These are phyloP conservation scores for Formica exsecta DNA, from an alignment of 1,140 invertebrate genomes.

Conservation along the genomic window DNA sequence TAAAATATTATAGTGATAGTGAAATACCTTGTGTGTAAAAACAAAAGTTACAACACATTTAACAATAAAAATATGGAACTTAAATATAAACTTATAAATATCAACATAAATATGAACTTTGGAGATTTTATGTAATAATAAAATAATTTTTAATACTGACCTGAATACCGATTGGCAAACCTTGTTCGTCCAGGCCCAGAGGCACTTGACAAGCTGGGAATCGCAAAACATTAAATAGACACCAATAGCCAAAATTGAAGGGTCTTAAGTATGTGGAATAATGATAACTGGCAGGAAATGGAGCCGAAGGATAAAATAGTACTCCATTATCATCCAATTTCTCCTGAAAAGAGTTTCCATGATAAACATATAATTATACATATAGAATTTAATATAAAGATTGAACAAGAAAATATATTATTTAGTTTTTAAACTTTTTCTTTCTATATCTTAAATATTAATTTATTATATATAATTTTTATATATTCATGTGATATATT, in stretches of 20 bases:
- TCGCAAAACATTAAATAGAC: slow-evolving; percentile 94
- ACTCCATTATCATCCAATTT: slow-evolving; percentile 93
- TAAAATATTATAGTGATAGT: too few relatives aligned
- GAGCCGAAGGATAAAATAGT: slow-evolving; percentile 94
- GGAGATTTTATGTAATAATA: slow-evolving; percentile 31
- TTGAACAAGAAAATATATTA: background rate
- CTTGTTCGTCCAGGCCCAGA: slow-evolving; percentile 81
- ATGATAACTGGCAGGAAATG: slow-evolving; percentile 94
- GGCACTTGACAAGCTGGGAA: slow-evolving; percentile 94
- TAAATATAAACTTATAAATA: background rate
- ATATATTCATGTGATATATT: too few relatives aligned
- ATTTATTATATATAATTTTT: background rate
- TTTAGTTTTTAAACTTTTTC: background rate
- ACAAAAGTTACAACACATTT: background rate
- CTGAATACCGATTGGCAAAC: slow-evolving; percentile 84
- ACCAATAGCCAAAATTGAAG: slow-evolving; percentile 96
- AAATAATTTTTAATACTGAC: slow-evolving; percentile 67
- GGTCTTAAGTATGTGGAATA: slow-evolving; percentile 92
- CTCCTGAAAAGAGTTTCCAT: slow-evolving; percentile 84
- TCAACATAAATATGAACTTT: slow-evolving; percentile 2
- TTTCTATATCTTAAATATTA: background rate
- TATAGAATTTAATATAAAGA: slow-evolving; percentile 4
- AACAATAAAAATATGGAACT: background rate
- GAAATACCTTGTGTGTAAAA: too few relatives aligned
- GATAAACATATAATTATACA: slow-evolving; percentile 6